These are phyloP conservation scores for Benthosema pterotum DNA, from an alignment of 2,797 vertebrate genomes.

Conservation along the genomic window DNA sequence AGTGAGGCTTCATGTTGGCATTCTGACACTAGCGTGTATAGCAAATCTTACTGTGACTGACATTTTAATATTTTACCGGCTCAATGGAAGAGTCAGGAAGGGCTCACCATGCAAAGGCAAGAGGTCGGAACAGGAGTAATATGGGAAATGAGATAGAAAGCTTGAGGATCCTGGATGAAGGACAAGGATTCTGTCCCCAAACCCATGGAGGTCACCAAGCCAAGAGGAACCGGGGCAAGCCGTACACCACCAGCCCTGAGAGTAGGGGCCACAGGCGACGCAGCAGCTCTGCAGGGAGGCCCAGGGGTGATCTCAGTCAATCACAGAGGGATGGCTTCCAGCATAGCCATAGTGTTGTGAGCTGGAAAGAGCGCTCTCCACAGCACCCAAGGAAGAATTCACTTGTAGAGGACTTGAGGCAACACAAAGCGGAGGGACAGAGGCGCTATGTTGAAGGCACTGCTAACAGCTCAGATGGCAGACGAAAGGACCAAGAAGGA, in stretches of 20 bases:
- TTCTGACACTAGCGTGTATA: no score
- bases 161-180: constrained; percentile 78
- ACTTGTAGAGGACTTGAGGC: constrained; percentile 68
- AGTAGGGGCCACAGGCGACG: constrained; percentile 72
- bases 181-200: constrained; percentile 77
- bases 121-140: constrained; percentile 70
- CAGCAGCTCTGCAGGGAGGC: constrained; percentile 77
- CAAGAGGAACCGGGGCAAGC: constrained; percentile 69
- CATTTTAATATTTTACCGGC: constrained; percentile 68
- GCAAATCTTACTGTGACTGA: no score
- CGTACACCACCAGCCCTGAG: constrained; percentile 74
- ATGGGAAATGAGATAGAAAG: constrained; percentile 72
- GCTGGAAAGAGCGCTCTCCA: constrained; percentile 83
- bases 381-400: constrained; percentile 73
- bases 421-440: constrained; percentile 64
- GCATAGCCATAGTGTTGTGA: constrained; percentile 71
- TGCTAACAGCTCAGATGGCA: constrained; percentile 62
- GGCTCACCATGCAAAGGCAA: not conserved
- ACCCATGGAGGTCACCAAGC: constrained; percentile 74
- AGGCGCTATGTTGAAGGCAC: constrained; percentile 39
- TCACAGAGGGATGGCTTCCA: constrained; percentile 73
- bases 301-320: constrained; percentile 64
- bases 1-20: no score
- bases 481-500: constrained; percentile 68
- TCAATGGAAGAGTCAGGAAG: constrained; percentile 85